Conservation (phyloP, 2,888 invertebrate species). For the Caenorhabditis sp. region DNA sequence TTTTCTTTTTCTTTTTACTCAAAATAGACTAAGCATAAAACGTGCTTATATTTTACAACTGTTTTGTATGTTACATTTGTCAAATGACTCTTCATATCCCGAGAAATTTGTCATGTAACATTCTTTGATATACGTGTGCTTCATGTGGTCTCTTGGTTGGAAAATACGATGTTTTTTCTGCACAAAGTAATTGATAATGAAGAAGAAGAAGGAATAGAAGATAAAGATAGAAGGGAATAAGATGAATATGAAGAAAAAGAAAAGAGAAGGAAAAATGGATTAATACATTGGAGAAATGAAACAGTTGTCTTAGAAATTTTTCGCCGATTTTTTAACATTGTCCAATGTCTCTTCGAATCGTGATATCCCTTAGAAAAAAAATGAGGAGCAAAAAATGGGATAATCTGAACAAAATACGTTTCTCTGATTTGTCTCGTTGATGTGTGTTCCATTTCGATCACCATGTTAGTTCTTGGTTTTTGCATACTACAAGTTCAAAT, state of each 20-base stretch:
- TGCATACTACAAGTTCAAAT: too few species aligned
- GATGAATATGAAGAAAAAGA: not conserved
- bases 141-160: not conserved
- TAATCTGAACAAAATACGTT: not conserved
- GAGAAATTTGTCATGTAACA: not conserved
- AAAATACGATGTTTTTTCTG: not conserved
- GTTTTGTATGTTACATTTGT: too few species aligned
- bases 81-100: too few species aligned
- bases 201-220: not conserved
- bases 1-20: not conserved
- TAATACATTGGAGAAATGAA: not conserved
- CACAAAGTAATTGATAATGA: not conserved
- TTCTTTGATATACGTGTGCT: not conserved
- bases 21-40: too few species aligned
- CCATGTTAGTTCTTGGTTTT: too few species aligned
- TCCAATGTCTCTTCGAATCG: not conserved
- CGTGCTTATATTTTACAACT: too few species aligned
- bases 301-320: not conserved
- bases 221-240: not conserved
- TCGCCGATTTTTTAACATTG: conserved; percentile 10
- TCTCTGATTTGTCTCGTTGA: too few species aligned
- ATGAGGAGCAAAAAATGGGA: not conserved
- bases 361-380: not conserved
- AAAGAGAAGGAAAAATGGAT: not conserved
- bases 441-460: too few species aligned